Evolutionary conservation across 2,113 vertebrate species (phyloP).

Genomic region (Lichenostomus cassidix): DNA sequence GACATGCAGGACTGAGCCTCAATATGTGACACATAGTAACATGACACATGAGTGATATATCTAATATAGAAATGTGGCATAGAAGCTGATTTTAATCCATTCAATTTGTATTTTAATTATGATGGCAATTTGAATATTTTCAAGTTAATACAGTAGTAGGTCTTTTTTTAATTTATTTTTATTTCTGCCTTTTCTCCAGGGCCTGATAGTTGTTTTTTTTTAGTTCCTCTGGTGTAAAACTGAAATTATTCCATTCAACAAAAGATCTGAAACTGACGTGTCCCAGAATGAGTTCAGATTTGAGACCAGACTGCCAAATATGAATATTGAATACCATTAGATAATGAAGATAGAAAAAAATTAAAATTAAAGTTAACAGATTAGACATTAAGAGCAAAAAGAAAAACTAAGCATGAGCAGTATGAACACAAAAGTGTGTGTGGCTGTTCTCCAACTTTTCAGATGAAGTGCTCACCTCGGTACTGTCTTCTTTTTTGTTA

Average conservation of each 20-base stretch:
- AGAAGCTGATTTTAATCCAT: not conserved
- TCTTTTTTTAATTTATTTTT: not conserved
- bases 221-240: not conserved
- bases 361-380: not conserved
- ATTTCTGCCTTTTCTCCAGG: not conserved
- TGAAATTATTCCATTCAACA: not conserved
- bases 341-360: not conserved
- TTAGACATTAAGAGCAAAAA: not conserved
- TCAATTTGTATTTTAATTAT: not conserved
- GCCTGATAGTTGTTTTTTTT: not conserved
- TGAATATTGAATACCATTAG: not conserved
- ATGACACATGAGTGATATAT: not conserved
- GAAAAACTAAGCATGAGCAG: not conserved
- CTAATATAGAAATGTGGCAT: not conserved
- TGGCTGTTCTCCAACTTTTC: not conserved
- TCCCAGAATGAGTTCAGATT: not conserved
- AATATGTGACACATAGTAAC: not conserved
- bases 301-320: not conserved
- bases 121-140: not conserved
- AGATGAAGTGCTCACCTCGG: not conserved
- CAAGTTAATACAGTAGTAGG: accelerated
- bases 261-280: not conserved
- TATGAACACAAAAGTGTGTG: no score
- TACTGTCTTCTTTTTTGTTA: not conserved
- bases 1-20: not conserved